phyloP scores from a whole-genome alignment of 2,797 vertebrate species.

The Sciurus vulgaris region DNA sequence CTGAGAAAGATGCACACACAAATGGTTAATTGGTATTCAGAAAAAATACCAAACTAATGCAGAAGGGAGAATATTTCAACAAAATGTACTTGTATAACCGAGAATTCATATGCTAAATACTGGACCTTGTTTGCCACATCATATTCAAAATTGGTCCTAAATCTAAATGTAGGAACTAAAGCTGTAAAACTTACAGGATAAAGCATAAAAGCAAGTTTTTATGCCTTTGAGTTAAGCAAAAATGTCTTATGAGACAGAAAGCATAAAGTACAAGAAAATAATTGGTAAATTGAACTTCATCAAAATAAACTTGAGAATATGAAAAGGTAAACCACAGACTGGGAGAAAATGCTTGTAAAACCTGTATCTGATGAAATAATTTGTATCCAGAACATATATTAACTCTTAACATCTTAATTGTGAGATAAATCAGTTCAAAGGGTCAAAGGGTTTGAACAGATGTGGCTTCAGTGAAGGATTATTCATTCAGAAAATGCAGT shows the following conservation, averaged over 20 bases:
- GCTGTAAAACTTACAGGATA: background rate
- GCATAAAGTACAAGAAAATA: background rate
- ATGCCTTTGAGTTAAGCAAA: background rate
- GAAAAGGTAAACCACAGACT: background rate
- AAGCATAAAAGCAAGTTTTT: background rate
- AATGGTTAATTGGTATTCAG: background rate
- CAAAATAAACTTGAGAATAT: slow-evolving; percentile 30
- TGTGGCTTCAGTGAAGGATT: background rate
- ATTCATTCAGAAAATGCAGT: background rate
- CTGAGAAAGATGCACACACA: background rate
- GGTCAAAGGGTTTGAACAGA: background rate
- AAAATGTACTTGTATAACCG: slow-evolving; percentile 1
- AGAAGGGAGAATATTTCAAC: slow-evolving; percentile 21
- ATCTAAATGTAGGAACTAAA: background rate
- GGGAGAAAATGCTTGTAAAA: background rate
- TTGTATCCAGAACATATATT: background rate
- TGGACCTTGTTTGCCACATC: background rate
- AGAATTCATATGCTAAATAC: background rate
- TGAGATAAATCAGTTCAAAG: background rate
- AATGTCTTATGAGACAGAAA: background rate
- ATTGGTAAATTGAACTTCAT: background rate
- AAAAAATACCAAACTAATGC: background rate
- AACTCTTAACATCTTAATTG: background rate
- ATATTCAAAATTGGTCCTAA: background rate
- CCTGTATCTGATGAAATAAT: background rate